Conservation (phyloP, 2,113 vertebrate genomes). For the Turdus rufiventris region DNA sequence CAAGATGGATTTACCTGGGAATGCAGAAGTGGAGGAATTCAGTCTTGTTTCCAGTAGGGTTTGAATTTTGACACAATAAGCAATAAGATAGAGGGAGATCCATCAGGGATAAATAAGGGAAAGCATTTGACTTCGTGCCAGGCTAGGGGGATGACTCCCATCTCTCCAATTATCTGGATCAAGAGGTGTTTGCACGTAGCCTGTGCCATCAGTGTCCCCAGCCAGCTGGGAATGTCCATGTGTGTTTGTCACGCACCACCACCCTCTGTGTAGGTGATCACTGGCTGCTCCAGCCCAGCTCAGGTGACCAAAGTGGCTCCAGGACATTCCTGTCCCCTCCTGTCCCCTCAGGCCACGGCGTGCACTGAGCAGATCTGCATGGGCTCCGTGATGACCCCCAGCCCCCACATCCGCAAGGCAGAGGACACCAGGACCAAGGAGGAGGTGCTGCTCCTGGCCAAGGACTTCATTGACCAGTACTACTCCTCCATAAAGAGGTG, state of each 20-base stretch:
- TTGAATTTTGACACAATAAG: neutral
- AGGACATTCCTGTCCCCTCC: neutral
- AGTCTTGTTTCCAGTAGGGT: neutral
- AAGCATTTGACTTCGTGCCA: neutral
- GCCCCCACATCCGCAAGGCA: slow-evolving; percentile 74
- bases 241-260: neutral
- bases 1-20: neutral
- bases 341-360: slow-evolving; percentile 74
- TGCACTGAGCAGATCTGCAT: slow-evolving; percentile 87
- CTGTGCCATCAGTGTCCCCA: neutral
- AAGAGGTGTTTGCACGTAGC: too few relatives aligned
- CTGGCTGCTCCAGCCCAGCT: neutral
- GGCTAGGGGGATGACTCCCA: neutral
- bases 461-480: slow-evolving; percentile 96
- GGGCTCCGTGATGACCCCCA: slow-evolving; percentile 87
- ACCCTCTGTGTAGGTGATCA: accelerated
- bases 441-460: slow-evolving; percentile 86
- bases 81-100: neutral
- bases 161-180: accelerated
- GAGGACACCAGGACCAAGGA: slow-evolving; percentile 84
- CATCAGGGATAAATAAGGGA: too few relatives aligned
- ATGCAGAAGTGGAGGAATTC: neutral
- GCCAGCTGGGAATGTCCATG: neutral
- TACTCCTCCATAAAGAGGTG: slow-evolving; percentile 96
- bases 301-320: neutral